phyloP scores from a whole-genome alignment of 92 coral and sea anemone genomes.

The Parazoanthus atlanticus region DNA sequence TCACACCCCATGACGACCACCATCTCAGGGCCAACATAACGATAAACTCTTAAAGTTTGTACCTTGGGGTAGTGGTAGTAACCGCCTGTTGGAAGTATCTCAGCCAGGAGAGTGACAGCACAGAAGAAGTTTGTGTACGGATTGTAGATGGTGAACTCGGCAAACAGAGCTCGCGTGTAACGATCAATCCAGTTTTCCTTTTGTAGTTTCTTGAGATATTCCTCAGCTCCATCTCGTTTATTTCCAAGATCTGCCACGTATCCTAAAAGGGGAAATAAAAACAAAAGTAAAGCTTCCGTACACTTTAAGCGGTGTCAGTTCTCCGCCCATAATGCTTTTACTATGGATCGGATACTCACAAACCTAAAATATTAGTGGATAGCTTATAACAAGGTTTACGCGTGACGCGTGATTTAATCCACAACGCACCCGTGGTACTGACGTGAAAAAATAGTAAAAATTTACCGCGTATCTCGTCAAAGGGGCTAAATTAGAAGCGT shows the following conservation, averaged over 20 bases:
- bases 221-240: conserved; percentile 47
- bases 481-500: no score
- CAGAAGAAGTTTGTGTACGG: conserved; percentile 85
- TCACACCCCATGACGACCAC: conserved; percentile 90
- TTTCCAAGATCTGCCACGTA: conserved; percentile 82
- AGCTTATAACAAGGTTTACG: no score
- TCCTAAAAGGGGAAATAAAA: conserved; percentile 48
- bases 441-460: no score
- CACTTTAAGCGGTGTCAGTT: background rate
- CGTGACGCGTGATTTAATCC: no score
- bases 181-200: conserved; percentile 73
- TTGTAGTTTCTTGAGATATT: conserved; percentile 34
- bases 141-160: conserved; percentile 84
- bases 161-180: conserved; percentile 81
- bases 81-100: conserved; percentile 80
- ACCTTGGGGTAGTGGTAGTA: conserved; percentile 72
- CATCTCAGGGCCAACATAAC: conserved; percentile 92
- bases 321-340: background rate
- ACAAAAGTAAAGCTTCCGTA: background rate
- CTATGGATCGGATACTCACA: no score
- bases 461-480: no score
- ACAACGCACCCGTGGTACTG: no score
- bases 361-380: no score
- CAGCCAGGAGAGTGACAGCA: conserved; percentile 73
- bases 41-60: conserved; percentile 79